phyloP scores from a whole-genome alignment of 2,888 invertebrate genomes.

The Pristionchus entomophagus region DNA sequence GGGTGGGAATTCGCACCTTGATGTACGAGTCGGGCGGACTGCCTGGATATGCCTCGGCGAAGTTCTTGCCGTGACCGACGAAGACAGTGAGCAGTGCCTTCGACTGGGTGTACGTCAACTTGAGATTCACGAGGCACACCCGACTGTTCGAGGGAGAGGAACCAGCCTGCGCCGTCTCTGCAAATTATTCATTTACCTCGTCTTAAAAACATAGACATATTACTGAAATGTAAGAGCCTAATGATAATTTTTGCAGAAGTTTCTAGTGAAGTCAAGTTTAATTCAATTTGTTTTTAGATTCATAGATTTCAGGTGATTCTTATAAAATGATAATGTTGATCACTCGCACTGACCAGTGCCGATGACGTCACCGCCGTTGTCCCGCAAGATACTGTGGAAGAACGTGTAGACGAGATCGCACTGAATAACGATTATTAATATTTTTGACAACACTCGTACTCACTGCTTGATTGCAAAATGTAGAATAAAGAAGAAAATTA shows the following conservation, averaged over 20 bases:
- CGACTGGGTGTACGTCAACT: constrained; percentile 14
- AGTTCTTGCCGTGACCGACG: constrained; percentile 55
- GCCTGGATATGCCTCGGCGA: constrained; percentile 55
- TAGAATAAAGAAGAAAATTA: no score
- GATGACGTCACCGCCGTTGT: constrained; percentile 52
- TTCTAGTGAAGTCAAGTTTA: no score
- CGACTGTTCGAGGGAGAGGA: constrained; percentile 19
- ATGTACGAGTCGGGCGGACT: constrained; percentile 63
- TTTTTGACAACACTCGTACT: no score
- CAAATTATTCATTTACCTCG: no score
- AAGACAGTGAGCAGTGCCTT: constrained; percentile 35
- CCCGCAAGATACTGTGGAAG: constrained; percentile 83
- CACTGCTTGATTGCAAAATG: not conserved
- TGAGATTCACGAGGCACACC: constrained; percentile 9
- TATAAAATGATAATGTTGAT: no score
- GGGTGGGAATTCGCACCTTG: no score
- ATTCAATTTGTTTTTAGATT: no score
- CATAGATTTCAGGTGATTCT: no score
- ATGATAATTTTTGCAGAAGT: no score
- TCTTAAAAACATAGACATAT: no score
- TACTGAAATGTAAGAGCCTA: no score
- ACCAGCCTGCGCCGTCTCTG: not conserved
- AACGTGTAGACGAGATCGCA: constrained; percentile 95
- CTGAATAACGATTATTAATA: constrained; percentile 72
- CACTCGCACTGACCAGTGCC: not conserved